Evolutionary conservation across 2,888 invertebrate species (phyloP).

Genomic region (Lithophane semibrunnea): DNA sequence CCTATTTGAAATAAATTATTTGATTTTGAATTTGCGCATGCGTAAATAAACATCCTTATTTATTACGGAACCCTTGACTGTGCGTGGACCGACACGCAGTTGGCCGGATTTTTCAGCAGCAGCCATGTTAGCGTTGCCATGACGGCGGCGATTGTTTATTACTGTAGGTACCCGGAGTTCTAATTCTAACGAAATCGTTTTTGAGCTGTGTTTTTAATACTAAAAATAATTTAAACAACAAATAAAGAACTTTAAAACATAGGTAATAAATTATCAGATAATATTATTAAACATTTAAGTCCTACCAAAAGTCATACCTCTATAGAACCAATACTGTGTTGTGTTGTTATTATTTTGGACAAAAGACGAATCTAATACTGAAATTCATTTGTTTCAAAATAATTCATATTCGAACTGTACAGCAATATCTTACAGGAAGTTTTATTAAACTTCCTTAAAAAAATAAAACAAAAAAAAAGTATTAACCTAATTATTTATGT

Average conservation of each 20-base stretch:
- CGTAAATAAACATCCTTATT: neutral
- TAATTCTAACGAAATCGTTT: neutral
- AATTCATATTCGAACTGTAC: neutral
- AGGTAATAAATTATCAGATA: neutral
- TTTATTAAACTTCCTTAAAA: neutral
- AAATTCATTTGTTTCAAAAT: conserved; percentile 5
- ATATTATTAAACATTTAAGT: neutral
- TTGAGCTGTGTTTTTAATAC: conserved; percentile 13
- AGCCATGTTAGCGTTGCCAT: conserved; percentile 47
- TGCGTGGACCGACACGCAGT: neutral
- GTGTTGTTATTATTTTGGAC: neutral
- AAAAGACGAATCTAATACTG: neutral
- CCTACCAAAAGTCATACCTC: no score
- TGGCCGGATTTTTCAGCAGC: neutral
- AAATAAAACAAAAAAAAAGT: neutral
- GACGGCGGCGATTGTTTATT: conserved; percentile 49
- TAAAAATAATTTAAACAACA: neutral
- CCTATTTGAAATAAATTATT: no score
- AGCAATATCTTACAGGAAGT: neutral
- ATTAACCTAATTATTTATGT: conserved; percentile 35
- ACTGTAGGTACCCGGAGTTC: neutral
- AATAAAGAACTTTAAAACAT: neutral
- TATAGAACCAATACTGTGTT: neutral
- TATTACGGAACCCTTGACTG: neutral
- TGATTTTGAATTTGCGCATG: neutral